These are phyloP conservation scores for Noctua janthina DNA, from an alignment of 2,888 invertebrate species.

Conservation along the genomic window DNA sequence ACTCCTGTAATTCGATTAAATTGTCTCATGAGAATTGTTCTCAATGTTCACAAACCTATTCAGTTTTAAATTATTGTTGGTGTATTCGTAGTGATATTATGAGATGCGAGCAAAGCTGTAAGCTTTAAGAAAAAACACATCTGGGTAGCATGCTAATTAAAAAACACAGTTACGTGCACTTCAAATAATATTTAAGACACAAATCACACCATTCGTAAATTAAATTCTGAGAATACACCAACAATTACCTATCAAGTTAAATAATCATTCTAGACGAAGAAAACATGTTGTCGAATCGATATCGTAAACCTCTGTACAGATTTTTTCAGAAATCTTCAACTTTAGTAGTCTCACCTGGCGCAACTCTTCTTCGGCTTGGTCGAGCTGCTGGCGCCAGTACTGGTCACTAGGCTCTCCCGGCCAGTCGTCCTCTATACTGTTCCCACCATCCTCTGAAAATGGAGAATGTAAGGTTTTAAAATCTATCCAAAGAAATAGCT, in stretches of 20 bases:
- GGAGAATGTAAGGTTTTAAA: not conserved
- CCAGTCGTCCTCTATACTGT: slow-evolving; percentile 85
- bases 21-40: slow-evolving; percentile 39
- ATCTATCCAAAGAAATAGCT: not conserved
- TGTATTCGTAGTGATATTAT: slow-evolving; percentile 56
- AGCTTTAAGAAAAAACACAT: slow-evolving; percentile 21
- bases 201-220: slow-evolving; percentile 28
- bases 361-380: slow-evolving; percentile 87
- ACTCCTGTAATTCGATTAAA: slow-evolving; percentile 81
- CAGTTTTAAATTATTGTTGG: slow-evolving; percentile 48
- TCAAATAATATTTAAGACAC: slow-evolving; percentile 10
- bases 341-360: slow-evolving; percentile 78
- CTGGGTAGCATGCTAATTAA: slow-evolving; percentile 47
- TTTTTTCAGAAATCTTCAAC: not conserved
- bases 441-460: slow-evolving; percentile 85
- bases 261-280: not conserved
- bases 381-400: slow-evolving; percentile 88
- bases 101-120: slow-evolving; percentile 35
- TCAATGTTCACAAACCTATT: not conserved
- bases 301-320: not conserved
- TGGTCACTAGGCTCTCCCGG: slow-evolving; percentile 90
- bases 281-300: not conserved
- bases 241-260: slow-evolving; percentile 22
- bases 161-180: slow-evolving; percentile 48
- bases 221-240: slow-evolving; percentile 64